Percentiles rank a stretch among this genome's conserved stretches.
Evolutionary conservation across 2,888 invertebrate species (phyloP).

Genomic region (Drosophila rubida): DNA sequence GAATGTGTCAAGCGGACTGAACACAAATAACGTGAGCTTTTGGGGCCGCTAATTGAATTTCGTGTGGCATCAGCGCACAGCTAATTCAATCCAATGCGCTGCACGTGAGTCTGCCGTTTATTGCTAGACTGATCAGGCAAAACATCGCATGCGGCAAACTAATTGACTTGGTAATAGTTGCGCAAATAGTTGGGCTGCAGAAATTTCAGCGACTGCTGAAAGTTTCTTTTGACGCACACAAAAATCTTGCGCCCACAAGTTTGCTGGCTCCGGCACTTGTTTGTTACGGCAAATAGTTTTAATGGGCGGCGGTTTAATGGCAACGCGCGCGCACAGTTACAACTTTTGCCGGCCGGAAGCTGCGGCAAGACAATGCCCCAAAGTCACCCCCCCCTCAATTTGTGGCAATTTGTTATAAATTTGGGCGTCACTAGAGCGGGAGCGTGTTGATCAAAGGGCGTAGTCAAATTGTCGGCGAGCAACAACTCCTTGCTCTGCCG

Average conservation of each 20-base stretch:
- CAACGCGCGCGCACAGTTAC: slow-evolving; percentile 35
- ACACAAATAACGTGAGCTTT: slow-evolving; percentile 5
- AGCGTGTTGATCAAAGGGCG: not conserved
- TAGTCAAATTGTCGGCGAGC: not conserved
- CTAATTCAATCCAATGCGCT: slow-evolving; percentile 37
- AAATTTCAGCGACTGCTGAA: slow-evolving; percentile 57
- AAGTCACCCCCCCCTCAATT: slow-evolving; percentile 58
- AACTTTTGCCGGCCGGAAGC: slow-evolving; percentile 50
- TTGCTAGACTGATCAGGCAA: slow-evolving; percentile 17
- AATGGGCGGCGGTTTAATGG: slow-evolving; percentile 68
- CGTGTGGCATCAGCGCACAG: slow-evolving; percentile 3
- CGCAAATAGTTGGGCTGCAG: slow-evolving; percentile 58
- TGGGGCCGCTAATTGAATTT: slow-evolving; percentile 17
- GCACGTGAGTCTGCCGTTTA: not conserved
- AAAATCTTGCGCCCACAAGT: slow-evolving; percentile 48
- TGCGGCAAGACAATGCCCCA: slow-evolving; percentile 44
- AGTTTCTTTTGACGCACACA: slow-evolving; percentile 49
- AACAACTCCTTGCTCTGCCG: not conserved
- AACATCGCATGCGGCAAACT: slow-evolving; percentile 29
- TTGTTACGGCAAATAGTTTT: slow-evolving; percentile 75
- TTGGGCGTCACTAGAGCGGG: slow-evolving; percentile 29
- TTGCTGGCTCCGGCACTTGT: slow-evolving; percentile 42
- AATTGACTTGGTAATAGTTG: slow-evolving; percentile 78
- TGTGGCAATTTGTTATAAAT: slow-evolving; percentile 72
- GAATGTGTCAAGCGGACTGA: not conserved